Evolutionary conservation across 35 echinoderm and acorn worm species (phyloP).

Genomic region (Acanthaster planci): DNA sequence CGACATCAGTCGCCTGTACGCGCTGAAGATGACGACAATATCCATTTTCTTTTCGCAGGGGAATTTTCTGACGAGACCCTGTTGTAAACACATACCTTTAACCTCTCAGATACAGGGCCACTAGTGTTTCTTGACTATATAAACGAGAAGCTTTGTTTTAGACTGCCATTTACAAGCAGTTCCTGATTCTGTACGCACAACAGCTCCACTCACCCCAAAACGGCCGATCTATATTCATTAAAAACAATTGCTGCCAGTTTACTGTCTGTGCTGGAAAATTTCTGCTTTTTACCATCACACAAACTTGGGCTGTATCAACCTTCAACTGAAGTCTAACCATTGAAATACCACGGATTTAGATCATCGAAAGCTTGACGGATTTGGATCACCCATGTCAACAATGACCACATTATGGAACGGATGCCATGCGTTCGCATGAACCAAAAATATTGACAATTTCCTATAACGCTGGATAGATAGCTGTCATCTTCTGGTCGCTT

Average conservation of each 20-base stretch:
- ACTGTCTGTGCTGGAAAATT: too few relatives aligned
- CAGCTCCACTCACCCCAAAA: too few relatives aligned
- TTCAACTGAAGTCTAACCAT: too few relatives aligned
- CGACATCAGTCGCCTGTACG: background rate
- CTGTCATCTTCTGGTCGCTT: background rate
- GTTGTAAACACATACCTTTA: background rate
- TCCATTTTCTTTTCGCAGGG: background rate
- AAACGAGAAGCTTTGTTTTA: background rate
- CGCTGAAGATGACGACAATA: background rate
- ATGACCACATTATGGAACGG: background rate
- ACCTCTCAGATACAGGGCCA: background rate
- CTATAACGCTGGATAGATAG: background rate
- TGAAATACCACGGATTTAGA: too few relatives aligned
- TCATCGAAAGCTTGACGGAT: too few relatives aligned
- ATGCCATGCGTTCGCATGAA: background rate
- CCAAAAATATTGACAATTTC: background rate
- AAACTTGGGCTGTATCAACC: too few relatives aligned
- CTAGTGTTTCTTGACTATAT: background rate
- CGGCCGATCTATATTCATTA: too few relatives aligned
- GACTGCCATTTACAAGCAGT: background rate
- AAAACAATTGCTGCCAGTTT: too few relatives aligned
- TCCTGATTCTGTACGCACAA: background rate
- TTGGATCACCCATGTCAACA: background rate
- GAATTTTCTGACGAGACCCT: background rate
- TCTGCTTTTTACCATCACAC: too few relatives aligned